phyloP scores from a whole-genome alignment of 1,140 invertebrate species.

The Asobara japonica region DNA sequence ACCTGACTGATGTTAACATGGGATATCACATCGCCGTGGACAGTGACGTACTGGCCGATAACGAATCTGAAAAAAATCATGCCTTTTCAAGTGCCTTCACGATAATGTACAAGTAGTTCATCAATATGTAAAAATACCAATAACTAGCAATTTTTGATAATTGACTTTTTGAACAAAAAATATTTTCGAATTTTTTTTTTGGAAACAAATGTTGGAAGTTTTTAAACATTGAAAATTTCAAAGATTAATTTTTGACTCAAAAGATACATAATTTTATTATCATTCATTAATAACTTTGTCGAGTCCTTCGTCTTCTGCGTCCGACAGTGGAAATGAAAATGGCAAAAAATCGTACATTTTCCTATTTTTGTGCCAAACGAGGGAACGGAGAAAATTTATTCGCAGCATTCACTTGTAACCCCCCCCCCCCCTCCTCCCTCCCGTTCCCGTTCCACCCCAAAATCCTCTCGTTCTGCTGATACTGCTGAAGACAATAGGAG shows the following conservation, averaged over 20 bases:
- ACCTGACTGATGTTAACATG: constrained; percentile 88
- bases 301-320: not conserved
- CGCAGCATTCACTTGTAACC: not conserved
- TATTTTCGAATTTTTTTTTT: no score
- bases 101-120: no score
- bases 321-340: not conserved
- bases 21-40: constrained; percentile 85
- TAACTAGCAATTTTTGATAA: no score
- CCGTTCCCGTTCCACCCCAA: not conserved
- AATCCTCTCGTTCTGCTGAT: not conserved
- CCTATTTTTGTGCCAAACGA: not conserved
- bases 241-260: no score
- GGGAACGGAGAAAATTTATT: constrained; percentile 12
- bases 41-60: constrained; percentile 83
- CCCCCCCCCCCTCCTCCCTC: not conserved
- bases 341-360: not conserved
- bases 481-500: not conserved
- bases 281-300: not conserved
- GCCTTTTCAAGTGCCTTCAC: no score
- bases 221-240: no score
- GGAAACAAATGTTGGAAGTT: no score
- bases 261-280: constrained; percentile 7
- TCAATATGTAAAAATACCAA: no score
- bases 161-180: no score
- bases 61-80: constrained; percentile 73